These are phyloP conservation scores for Lamproptera curius DNA, from an alignment of 2,888 invertebrate genomes.

Conservation along the genomic window DNA sequence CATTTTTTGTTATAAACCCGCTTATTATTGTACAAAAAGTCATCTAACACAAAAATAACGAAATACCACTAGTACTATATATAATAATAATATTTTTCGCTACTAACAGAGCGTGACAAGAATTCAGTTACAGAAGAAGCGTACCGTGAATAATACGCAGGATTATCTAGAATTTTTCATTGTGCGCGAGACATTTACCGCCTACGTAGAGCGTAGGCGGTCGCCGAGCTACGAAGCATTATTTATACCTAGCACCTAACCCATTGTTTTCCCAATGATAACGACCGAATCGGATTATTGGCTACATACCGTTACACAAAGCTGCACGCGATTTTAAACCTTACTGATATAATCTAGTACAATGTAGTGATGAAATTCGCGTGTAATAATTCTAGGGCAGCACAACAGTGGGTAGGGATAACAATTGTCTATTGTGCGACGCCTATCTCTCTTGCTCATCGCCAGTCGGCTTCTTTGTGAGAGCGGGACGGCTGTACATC, in stretches of 20 bases:
- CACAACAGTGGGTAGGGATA: conserved; percentile 60
- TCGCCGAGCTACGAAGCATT: conserved; percentile 45
- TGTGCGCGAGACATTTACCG: conserved; percentile 19
- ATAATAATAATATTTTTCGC: background rate
- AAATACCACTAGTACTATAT: background rate
- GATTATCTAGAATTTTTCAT: background rate
- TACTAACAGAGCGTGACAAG: background rate
- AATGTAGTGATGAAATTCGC: conserved; percentile 37
- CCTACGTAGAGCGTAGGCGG: conserved; percentile 34
- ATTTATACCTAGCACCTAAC: conserved; percentile 46
- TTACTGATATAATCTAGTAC: conserved; percentile 27
- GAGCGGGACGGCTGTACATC: conserved; percentile 40
- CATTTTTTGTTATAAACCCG: too few species aligned
- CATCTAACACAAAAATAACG: too few species aligned
- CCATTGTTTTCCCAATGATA: conserved; percentile 73
- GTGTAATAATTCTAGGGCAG: conserved; percentile 49
- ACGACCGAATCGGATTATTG: conserved; percentile 71
- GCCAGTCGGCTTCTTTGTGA: conserved; percentile 51
- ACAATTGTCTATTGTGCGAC: conserved; percentile 75
- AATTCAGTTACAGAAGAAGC: background rate
- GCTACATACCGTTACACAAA: conserved; percentile 37
- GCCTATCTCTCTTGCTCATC: conserved; percentile 70
- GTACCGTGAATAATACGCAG: background rate
- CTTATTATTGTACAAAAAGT: too few species aligned
- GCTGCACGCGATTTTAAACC: conserved; percentile 34